Conservation (phyloP, 2,113 vertebrate genomes). For the Syngnathus typhle region DNA sequence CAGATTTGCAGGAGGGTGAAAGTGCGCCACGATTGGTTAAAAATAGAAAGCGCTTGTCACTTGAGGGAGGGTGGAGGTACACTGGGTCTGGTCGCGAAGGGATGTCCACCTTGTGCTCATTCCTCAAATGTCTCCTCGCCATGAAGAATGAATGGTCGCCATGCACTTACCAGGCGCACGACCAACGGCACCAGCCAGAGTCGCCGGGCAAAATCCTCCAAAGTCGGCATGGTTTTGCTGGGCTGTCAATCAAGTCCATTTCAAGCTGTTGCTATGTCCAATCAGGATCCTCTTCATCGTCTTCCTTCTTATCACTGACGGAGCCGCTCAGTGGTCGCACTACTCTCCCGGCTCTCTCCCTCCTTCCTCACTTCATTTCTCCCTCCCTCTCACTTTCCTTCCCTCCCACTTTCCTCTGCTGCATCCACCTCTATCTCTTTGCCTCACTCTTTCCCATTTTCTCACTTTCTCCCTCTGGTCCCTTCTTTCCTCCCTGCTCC, state of each 20-base stretch:
- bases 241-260: background rate
- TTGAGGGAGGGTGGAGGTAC: background rate
- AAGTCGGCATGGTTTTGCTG: background rate
- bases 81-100: background rate
- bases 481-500: slow-evolving; percentile 12
- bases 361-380: background rate
- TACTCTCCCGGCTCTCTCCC: background rate
- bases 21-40: background rate
- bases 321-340: background rate
- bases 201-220: background rate
- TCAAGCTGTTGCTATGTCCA: background rate
- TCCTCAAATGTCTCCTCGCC: background rate
- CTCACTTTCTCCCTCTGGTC: background rate
- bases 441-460: background rate
- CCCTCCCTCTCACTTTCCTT: slow-evolving; percentile 14
- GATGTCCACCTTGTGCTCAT: background rate
- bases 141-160: background rate
- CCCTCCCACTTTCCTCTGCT: background rate
- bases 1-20: background rate
- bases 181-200: background rate
- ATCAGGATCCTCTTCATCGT: background rate
- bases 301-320: background rate
- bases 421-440: slow-evolving; percentile 7
- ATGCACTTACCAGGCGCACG: background rate
- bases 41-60: background rate